Base-by-base conservation (phyloP, 2,888 invertebrate genomes). In the Junonia oenone region DNA sequence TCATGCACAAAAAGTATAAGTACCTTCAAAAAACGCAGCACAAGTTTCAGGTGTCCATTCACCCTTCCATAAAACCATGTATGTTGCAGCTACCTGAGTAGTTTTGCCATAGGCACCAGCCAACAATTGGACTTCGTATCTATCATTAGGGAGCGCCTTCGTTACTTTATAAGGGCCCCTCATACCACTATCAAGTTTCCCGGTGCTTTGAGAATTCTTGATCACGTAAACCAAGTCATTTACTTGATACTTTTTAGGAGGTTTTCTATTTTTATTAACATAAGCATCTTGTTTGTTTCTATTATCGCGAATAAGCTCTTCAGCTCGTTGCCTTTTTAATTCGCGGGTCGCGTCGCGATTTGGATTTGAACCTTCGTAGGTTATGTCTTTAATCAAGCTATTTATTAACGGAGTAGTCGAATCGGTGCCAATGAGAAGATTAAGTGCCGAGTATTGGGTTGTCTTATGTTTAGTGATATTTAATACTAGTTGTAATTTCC, bases 31-130 rank as follows among this genome's bases (percentile, higher is more conserved):
- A 22, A 61, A 61, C 0, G 61, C 58, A 8, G 58, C 48, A 26
- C 63, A 61, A 0, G 40, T 47, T 13, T 56, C 56, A 0, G 62
- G 63, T 2, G 35, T 46, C 62, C 62, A 62, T 29, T 64, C 61
- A 6, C 61, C 65, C 13, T 46, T 43, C 63, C 62, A 63, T 0
- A 51, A 55, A 15, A 62, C 61, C 63, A 66, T 62, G 33, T 55
- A 56, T 26, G 62, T 37, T 0, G 60, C 62, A 0, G 63, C 61
- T 0, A 63, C 61, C 17, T 63, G 60, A 0, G 63, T 17, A 5
- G 22, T 22, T 22, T 22, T 3, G 6, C 45, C 27, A 14, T 45
- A 45, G 5, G 46, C 13, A 14, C 31, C 46, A 31, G 46, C 14
- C 17, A 47, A 15, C 5, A 47, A 27, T 14, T 29, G 14, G 9